A percentile compares a stretch with the other conserved stretches of the same genome.
Evolutionary conservation across 2,888 invertebrate species (phyloP).

Genomic region (Ischnus inquisitorius): DNA sequence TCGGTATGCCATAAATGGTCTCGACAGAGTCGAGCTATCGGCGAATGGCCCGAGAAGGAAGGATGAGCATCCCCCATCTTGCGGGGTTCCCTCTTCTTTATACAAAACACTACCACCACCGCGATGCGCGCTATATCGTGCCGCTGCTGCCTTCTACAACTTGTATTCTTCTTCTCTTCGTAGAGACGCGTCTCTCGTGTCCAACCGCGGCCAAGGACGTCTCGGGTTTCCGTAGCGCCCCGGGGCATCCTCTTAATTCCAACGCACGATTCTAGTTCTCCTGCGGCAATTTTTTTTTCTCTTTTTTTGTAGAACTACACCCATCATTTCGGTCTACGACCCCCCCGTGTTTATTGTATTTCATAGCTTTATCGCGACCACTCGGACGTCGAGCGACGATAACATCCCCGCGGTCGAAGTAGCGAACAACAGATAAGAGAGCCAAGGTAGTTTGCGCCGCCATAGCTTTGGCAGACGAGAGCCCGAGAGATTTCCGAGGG

Average conservation of each 20-base stretch:
- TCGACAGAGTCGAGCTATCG: slow-evolving; percentile 68
- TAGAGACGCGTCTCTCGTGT: slow-evolving; percentile 21
- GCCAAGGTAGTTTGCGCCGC: slow-evolving; percentile 1
- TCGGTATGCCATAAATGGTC: slow-evolving; percentile 74
- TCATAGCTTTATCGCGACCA: neutral
- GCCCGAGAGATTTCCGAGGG: slow-evolving; percentile 65
- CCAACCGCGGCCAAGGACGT: slow-evolving; percentile 63
- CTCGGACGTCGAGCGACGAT: neutral
- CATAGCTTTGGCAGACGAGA: slow-evolving; percentile 40
- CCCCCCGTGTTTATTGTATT: neutral
- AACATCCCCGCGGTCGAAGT: neutral
- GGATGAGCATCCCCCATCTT: slow-evolving; percentile 65
- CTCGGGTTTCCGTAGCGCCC: slow-evolving; percentile 66
- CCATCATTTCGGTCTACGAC: neutral
- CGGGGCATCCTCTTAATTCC: slow-evolving; percentile 8
- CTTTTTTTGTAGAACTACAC: neutral
- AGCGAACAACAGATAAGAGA: slow-evolving; percentile 51
- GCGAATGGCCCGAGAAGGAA: slow-evolving; percentile 57
- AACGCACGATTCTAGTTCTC: neutral
- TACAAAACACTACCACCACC: slow-evolving; percentile 57
- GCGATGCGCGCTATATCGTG: neutral
- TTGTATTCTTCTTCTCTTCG: slow-evolving; percentile 33
- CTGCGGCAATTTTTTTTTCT: neutral
- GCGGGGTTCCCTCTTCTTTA: slow-evolving; percentile 40
- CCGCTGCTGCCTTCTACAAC: slow-evolving; percentile 34